Percentiles rank a stretch among this genome's conserved stretches.
phyloP scores from a whole-genome alignment of 2,113 vertebrate genomes.

The Gopherus evgoodei region DNA sequence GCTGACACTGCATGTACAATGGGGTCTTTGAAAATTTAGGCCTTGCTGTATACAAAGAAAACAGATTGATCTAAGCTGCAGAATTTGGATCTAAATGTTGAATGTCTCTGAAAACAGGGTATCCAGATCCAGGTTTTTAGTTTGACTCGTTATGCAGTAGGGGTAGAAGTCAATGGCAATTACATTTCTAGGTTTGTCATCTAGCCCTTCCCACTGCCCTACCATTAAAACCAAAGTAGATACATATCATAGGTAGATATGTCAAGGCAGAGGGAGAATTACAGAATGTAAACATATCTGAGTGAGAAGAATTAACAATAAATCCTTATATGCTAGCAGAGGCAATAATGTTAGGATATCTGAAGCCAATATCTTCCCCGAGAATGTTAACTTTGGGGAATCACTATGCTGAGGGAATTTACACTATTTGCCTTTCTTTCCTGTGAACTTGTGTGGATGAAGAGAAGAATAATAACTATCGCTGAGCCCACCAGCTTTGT shows the following conservation, averaged over 20 bases:
- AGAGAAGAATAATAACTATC: slow-evolving; percentile 41
- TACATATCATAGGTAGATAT: background rate
- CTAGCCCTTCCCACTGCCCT: background rate
- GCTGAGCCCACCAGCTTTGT: background rate
- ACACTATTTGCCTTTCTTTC: slow-evolving; percentile 38
- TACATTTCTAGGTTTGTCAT: background rate
- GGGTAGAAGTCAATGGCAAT: background rate
- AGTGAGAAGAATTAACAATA: slow-evolving; percentile 5
- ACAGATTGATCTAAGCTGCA: background rate
- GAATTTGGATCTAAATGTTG: background rate
- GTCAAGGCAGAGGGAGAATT: background rate
- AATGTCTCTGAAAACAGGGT: background rate
- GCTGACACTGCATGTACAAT: fast-evolving
- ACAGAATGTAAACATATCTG: background rate
- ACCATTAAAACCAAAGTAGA: background rate
- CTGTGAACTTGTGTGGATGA: background rate
- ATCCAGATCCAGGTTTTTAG: background rate
- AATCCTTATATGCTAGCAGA: background rate
- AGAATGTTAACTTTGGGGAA: slow-evolving; percentile 42
- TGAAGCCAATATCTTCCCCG: background rate
- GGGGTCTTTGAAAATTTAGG: background rate
- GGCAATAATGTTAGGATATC: background rate
- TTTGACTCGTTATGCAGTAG: background rate
- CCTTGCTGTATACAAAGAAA: background rate
- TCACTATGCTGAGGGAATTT: background rate